A percentile compares a stretch with the other conserved stretches of the same genome.
phyloP scores from a whole-genome alignment of 2,797 vertebrate genomes.

The Fundulus diaphanus region DNA sequence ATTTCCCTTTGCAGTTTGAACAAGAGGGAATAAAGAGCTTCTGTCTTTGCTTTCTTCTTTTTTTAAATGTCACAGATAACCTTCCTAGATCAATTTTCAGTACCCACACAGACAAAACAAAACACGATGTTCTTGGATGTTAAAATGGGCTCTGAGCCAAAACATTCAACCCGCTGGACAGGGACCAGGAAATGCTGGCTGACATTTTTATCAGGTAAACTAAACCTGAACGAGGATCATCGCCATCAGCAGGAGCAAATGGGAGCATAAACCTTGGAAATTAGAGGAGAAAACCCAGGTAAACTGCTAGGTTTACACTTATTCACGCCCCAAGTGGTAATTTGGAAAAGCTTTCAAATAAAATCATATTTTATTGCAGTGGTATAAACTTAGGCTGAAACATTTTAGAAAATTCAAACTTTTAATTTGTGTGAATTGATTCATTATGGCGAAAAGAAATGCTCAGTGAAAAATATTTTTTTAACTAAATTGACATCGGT shows the following conservation, averaged over 20 bases:
- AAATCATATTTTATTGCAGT: not conserved
- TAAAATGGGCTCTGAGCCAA: not conserved
- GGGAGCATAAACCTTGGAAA: not conserved
- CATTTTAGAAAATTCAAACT: too few species aligned
- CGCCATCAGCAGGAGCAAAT: not conserved
- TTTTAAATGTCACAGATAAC: not conserved
- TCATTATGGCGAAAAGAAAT: too few species aligned
- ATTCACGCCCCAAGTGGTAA: too few species aligned
- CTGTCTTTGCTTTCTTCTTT: not conserved
- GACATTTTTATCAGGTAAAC: not conserved
- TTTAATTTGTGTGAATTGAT: too few species aligned
- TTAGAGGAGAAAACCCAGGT: too few species aligned
- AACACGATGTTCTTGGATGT: not conserved
- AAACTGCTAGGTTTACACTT: not conserved
- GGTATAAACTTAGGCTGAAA: not conserved
- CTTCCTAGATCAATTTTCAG: not conserved
- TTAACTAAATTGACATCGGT: too few species aligned
- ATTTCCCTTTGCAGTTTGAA: not conserved
- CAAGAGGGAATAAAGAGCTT: too few species aligned
- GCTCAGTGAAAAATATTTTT: too few species aligned
- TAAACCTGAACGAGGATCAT: not conserved
- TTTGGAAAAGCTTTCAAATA: not conserved
- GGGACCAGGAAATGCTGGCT: not conserved
- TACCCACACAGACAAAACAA: not conserved
- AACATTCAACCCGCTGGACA: not conserved